A percentile compares a stretch with the other conserved stretches of the same genome.
These are phyloP conservation scores for Tupaia chinensis DNA, from an alignment of 2,113 vertebrate species.

Conservation along the genomic window DNA sequence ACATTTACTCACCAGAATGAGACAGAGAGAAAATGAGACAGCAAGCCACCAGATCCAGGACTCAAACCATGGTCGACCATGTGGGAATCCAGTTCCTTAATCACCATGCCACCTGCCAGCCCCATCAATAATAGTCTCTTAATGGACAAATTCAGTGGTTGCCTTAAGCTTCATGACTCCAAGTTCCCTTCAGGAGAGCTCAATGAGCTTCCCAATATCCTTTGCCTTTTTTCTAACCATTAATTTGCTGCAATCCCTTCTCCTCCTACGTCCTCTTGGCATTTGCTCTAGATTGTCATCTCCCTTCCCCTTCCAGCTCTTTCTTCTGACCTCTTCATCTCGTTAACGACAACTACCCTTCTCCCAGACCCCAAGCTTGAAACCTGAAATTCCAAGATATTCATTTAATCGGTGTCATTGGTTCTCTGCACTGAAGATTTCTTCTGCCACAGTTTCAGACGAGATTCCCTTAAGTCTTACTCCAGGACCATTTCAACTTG, in stretches of 20 bases:
- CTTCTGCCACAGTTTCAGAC: background rate
- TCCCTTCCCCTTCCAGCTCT: background rate
- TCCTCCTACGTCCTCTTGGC: background rate
- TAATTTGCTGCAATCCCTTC: too few species aligned
- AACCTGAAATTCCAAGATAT: background rate
- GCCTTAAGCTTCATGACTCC: background rate
- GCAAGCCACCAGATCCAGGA: too few species aligned
- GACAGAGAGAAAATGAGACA: too few species aligned
- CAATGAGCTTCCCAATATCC: background rate
- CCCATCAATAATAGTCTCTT: background rate
- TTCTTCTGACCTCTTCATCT: background rate
- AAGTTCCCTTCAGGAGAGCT: background rate
- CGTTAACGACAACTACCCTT: background rate
- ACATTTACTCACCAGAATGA: too few species aligned
- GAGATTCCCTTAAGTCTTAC: background rate
- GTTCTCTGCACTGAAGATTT: background rate
- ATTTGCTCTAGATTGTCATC: background rate
- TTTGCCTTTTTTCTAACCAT: background rate
- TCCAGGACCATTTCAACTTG: background rate
- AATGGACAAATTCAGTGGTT: background rate
- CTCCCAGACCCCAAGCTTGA: background rate
- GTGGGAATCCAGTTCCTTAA: too few species aligned
- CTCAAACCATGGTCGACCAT: too few species aligned
- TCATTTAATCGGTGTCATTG: background rate
- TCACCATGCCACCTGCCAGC: too few species aligned